These are phyloP conservation scores for Spilosoma lubricipeda DNA, from an alignment of 2,888 invertebrate genomes.

Conservation along the genomic window DNA sequence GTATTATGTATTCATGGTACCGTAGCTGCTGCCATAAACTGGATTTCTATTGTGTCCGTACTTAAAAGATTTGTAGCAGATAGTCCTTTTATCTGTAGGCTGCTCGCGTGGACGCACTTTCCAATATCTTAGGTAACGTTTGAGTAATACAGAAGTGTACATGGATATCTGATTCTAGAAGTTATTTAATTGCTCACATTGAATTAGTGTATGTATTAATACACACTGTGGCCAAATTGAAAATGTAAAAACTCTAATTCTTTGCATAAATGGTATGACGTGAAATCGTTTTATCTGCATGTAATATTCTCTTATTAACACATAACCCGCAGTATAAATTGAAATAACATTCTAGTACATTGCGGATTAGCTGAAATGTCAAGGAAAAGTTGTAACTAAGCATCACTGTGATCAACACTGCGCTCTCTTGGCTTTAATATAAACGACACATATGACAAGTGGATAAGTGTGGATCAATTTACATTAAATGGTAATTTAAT, in stretches of 20 bases:
- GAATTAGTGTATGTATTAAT: not conserved
- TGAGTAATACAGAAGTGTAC: conserved; percentile 22
- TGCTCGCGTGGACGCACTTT: conserved; percentile 21
- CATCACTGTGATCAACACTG: too few species aligned
- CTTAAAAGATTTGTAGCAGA: conserved; percentile 24
- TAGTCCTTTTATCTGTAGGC: conserved; percentile 26
- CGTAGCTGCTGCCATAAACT: conserved; percentile 36
- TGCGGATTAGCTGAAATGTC: not conserved
- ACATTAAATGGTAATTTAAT: not conserved
- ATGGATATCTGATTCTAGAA: conserved; percentile 1
- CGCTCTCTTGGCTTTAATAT: too few species aligned
- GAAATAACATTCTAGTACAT: not conserved
- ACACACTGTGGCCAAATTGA: not conserved
- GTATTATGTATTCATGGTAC: conserved; percentile 46
- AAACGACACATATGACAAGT: too few species aligned
- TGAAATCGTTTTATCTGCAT: not conserved
- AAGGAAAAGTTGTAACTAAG: too few species aligned
- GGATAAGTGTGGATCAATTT: too few species aligned
- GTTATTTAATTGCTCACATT: conserved; percentile 2
- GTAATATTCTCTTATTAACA: not conserved
- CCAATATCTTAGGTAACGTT: conserved; percentile 19
- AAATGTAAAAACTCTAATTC: not conserved
- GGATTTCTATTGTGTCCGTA: conserved; percentile 46
- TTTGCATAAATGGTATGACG: not conserved
- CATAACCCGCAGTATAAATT: not conserved